Evolutionary conservation across 2,113 vertebrate species (phyloP), one percentile per base, ranked within the genome.

Genomic region (Chinchilla lanigera): DNA sequence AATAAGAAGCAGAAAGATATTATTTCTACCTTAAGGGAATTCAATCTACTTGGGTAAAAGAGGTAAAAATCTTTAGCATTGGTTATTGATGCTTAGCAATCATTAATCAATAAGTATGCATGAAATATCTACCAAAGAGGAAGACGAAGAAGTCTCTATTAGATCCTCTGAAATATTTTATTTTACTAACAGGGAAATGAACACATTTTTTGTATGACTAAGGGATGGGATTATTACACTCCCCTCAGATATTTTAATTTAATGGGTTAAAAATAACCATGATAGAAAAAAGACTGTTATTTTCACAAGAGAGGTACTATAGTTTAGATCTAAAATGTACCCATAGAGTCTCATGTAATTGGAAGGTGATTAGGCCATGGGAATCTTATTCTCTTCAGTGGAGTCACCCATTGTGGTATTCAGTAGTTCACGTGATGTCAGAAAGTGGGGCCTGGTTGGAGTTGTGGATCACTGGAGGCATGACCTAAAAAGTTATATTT

Each of bases 11-110:
- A 33, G 83, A 93, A 95, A 41, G 1, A 22, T 50, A 47, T 44
- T 63, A 30, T 81, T 67, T 93, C 83, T 93, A 26, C 41, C 61
- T 97, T 71, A 52, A 96, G 38, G 77, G 26, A 35, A 90, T 85
- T 84, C 16, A 13, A 41, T 86, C 1, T 86, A 58, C 38, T 95
- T 94, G 28, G 19, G 35, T 54, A 69, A 56, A 97, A 93, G 2
- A 80, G 91, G 86, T 95, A 41, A 50, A 75, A 85, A 44, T 65
- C 1, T 75, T 95, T 93, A 83, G 60, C 83, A 67, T 80, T 75
- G 22, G 38, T 90, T 90, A 52, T 65, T 82, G 94, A 73, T 91
- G 33, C 80, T 94, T 7, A 65, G 44, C 17, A 83, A 93, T 86
- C 33, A 75, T 86, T 96, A 11, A 54, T 73, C 44, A 92, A 77